phyloP scores from a whole-genome alignment of 2,797 vertebrate species.

The Peromyscus aztecus region DNA sequence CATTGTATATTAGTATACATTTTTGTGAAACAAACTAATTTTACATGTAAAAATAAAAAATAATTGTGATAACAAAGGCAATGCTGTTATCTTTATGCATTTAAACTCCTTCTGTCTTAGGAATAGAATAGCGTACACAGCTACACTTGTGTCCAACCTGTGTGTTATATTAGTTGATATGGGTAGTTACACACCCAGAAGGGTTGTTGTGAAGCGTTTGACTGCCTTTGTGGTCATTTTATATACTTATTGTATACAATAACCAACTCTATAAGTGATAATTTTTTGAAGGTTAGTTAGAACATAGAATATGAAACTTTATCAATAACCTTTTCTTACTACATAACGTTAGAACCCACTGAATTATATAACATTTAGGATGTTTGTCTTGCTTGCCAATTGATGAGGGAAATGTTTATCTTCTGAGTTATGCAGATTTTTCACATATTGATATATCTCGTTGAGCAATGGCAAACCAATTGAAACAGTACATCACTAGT shows the following conservation, averaged over 20 bases:
- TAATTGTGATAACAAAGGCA: not conserved
- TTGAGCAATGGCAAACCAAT: not conserved
- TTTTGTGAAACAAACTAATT: not conserved
- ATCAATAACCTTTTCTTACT: constrained; percentile 20
- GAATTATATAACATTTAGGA: not conserved
- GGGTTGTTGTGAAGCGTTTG: not conserved
- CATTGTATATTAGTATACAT: not conserved
- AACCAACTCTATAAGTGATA: not conserved
- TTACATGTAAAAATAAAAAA: not conserved
- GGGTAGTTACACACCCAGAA: not conserved
- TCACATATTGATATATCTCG: not conserved
- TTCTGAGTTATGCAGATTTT: not conserved
- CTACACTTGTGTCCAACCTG: not conserved
- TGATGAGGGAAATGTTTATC: not conserved
- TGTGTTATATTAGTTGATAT: not conserved
- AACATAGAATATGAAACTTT: constrained; percentile 14
- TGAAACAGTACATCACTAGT: not conserved
- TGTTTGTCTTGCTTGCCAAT: not conserved
- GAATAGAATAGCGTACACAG: not conserved
- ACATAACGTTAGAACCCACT: not conserved
- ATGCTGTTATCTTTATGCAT: not conserved
- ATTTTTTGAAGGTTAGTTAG: not conserved
- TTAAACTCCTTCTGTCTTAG: not conserved
- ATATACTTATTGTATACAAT: not conserved
- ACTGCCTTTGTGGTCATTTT: not conserved